phyloP scores from a whole-genome alignment of 1,140 invertebrate species.

The Conus ventricosus region DNA sequence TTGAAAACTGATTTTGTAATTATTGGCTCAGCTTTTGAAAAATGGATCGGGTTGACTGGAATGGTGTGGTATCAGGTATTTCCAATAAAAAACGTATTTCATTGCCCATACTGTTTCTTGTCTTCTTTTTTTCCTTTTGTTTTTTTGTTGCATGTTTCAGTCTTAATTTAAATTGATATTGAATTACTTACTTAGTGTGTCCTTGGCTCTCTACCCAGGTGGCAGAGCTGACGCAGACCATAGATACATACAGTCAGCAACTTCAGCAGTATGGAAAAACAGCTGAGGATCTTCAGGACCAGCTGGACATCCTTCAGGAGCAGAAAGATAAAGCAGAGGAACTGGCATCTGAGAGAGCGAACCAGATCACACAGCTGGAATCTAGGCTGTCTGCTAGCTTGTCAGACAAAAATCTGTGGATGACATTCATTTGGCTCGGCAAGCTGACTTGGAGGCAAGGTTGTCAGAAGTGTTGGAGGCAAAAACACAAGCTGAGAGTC shows the following conservation, averaged over 20 bases:
- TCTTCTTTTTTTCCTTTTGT: neutral
- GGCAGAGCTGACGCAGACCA: constrained; percentile 28
- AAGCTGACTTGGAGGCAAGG: constrained; percentile 21
- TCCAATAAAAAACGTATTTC: neutral
- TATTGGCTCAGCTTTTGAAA: neutral
- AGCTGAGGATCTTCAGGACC: constrained; percentile 33
- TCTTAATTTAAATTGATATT: neutral
- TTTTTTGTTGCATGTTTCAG: neutral
- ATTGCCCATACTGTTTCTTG: neutral
- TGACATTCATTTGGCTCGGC: neutral
- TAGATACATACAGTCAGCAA: constrained; percentile 26
- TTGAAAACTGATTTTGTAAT: neutral
- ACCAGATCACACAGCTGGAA: constrained; percentile 20
- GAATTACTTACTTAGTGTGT: neutral
- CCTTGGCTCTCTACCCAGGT: constrained; percentile 14
- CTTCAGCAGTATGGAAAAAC: constrained; percentile 28
- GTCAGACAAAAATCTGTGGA: constrained; percentile 18
- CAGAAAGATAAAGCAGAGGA: constrained; percentile 30
- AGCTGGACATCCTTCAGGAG: constrained; percentile 32
- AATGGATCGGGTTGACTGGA: neutral
- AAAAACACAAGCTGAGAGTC: constrained; percentile 11
- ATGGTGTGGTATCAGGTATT: neutral
- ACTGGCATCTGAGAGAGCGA: neutral
- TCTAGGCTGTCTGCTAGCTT: constrained; percentile 4
- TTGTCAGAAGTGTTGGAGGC: constrained; percentile 23